phyloP scores from a whole-genome alignment of 2,797 vertebrate species.

The Vespertilio murinus region DNA sequence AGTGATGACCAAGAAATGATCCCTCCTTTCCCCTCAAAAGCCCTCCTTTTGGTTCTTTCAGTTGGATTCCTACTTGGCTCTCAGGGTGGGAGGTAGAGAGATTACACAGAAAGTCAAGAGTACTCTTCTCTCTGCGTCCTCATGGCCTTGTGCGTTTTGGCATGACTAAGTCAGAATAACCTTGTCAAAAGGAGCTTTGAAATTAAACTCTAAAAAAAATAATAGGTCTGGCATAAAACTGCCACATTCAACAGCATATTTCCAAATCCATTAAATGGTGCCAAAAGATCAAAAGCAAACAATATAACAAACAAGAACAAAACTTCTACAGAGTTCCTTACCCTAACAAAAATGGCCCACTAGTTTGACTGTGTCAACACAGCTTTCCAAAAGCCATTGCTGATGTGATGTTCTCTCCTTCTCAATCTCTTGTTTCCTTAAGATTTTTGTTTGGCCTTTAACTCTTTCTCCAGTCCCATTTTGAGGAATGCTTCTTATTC shows the following conservation, averaged over 20 bases:
- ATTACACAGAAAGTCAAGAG: background rate
- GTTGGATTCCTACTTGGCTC: background rate
- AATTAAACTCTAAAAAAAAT: slow-evolving; percentile 5
- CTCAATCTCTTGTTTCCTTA: background rate
- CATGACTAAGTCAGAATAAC: background rate
- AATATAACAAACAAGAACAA: background rate
- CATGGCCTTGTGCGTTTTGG: background rate
- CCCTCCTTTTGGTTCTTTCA: background rate
- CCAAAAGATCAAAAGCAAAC: background rate
- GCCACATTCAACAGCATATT: background rate
- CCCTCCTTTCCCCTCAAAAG: background rate
- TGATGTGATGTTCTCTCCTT: background rate
- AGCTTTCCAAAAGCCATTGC: background rate
- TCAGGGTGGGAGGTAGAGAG: background rate
- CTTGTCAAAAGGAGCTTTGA: background rate
- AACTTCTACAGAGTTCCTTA: background rate
- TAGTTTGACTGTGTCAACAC: background rate
- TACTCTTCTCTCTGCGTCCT: background rate
- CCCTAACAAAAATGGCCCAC: background rate
- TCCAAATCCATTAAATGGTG: background rate
- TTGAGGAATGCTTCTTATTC: background rate
- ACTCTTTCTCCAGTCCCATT: background rate
- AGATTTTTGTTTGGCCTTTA: background rate
- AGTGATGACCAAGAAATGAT: background rate
- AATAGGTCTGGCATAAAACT: background rate